Conservation (phyloP, 2,113 vertebrate genomes). For the Halichoeres trimaculatus region DNA sequence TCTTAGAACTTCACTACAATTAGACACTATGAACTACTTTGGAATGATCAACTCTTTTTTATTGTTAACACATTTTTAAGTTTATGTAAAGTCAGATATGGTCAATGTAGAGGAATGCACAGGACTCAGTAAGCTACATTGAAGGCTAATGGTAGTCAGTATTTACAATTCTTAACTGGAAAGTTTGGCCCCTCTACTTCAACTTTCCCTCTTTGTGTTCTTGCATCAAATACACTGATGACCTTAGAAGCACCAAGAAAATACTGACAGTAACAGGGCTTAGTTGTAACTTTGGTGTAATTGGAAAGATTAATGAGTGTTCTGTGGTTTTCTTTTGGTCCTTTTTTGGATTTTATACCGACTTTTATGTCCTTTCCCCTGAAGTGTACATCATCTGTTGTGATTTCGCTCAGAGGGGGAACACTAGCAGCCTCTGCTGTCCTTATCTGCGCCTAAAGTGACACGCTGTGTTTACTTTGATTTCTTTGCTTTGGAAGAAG, state of each 20-base stretch:
- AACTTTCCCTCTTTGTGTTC: slow-evolving; percentile 20
- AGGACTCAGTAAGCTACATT: neutral
- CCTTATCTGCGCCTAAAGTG: neutral
- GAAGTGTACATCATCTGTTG: neutral
- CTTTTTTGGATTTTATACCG: slow-evolving; percentile 9
- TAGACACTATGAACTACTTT: neutral
- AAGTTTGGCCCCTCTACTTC: slow-evolving; percentile 4
- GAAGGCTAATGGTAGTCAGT: neutral
- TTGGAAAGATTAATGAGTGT: slow-evolving; percentile 27
- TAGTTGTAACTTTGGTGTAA: slow-evolving; percentile 19
- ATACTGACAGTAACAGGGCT: neutral
- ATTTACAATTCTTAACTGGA: slow-evolving; percentile 12
- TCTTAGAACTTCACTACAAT: neutral
- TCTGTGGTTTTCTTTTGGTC: neutral
- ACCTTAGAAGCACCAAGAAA: slow-evolving; percentile 23
- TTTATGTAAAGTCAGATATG: neutral
- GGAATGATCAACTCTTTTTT: neutral
- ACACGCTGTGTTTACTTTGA: neutral
- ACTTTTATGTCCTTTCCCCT: slow-evolving; percentile 4
- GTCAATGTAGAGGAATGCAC: neutral
- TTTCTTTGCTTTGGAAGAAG: too few species aligned
- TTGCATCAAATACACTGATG: slow-evolving; percentile 15
- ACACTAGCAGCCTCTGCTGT: neutral
- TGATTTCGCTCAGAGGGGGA: neutral
- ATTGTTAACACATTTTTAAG: neutral